These are phyloP conservation scores for Drosophila greeni DNA, from an alignment of 2,888 invertebrate genomes.

Conservation along the genomic window DNA sequence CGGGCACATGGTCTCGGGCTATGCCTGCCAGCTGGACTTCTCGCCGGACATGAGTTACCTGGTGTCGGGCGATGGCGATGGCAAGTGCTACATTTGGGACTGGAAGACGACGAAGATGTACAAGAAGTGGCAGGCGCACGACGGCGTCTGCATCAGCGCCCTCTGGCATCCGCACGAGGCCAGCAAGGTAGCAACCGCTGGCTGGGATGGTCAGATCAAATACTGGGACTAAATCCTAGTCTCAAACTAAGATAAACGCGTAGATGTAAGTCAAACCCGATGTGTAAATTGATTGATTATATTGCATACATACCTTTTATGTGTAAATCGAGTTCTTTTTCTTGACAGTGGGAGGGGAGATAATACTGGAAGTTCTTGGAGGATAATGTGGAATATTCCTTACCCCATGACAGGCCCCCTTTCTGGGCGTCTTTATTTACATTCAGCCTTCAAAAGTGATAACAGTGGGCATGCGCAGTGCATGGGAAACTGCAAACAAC, in stretches of 20 bases:
- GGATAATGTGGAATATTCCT: not conserved
- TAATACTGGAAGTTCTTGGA: not conserved
- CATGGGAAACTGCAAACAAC: constrained; percentile 16
- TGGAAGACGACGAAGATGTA: constrained; percentile 99
- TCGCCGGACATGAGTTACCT: constrained; percentile 99
- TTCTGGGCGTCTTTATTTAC: constrained; percentile 17
- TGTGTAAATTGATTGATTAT: constrained; percentile 46
- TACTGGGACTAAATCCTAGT: constrained; percentile 91
- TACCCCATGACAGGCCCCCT: constrained; percentile 2
- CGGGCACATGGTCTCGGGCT: constrained; percentile 99
- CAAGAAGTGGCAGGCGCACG: constrained; percentile 99
- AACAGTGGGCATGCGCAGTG: constrained; percentile 66
- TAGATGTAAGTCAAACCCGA: constrained; percentile 41
- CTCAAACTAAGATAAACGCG: not conserved
- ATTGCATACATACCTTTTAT: constrained; percentile 18
- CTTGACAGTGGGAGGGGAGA: not conserved
- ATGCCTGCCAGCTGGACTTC: constrained; percentile 97
- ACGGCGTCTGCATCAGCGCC: constrained; percentile 95
- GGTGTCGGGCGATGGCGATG: constrained; percentile 98
- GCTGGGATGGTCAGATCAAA: constrained; percentile 99
- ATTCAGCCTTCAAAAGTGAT: constrained; percentile 45
- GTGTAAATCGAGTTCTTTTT: not conserved
- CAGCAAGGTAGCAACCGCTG: constrained; percentile 97
- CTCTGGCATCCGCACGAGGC: constrained; percentile 99
- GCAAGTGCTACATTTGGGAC: constrained; percentile 99